Evolutionary conservation across 2,888 invertebrate species (phyloP).

Genomic region (Platynereis dumerilii): DNA sequence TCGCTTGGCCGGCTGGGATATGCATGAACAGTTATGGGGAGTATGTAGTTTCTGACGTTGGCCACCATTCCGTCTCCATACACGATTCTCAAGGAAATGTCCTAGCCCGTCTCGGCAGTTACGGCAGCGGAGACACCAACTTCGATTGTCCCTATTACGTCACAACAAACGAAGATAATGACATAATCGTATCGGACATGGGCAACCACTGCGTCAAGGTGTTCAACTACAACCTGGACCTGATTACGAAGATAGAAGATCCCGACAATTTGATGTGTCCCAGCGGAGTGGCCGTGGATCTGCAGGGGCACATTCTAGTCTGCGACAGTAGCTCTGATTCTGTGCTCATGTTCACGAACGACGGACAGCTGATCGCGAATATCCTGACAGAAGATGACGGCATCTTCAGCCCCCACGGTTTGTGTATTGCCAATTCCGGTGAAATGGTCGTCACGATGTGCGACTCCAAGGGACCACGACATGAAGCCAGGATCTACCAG

Average conservation of each 20-base stretch:
- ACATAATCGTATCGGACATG: slow-evolving; percentile 32
- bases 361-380: slow-evolving; percentile 13
- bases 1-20: slow-evolving; percentile 21
- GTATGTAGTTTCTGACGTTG: slow-evolving; percentile 20
- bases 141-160: slow-evolving; percentile 31
- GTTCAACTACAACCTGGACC: slow-evolving; percentile 25
- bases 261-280: slow-evolving; percentile 17
- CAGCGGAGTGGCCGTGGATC: slow-evolving; percentile 12
- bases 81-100: slow-evolving; percentile 17
- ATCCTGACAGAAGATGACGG: slow-evolving; percentile 20
- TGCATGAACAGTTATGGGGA: slow-evolving; percentile 12
- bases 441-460: slow-evolving; percentile 17
- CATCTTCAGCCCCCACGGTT: slow-evolving; percentile 13
- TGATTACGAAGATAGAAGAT: slow-evolving; percentile 24
- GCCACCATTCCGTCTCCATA: slow-evolving; percentile 18
- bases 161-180: slow-evolving; percentile 26
- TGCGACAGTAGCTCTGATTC: slow-evolving; percentile 17
- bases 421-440: slow-evolving; percentile 8
- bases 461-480: not conserved
- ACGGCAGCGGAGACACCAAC: slow-evolving; percentile 4
- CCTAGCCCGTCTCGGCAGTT: slow-evolving; percentile 10
- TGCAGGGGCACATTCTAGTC: slow-evolving; percentile 16
- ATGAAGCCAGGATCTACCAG: slow-evolving; percentile 19
- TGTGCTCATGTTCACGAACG: slow-evolving; percentile 16
- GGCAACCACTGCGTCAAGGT: slow-evolving; percentile 31